Base-by-base conservation (phyloP, 2,797 vertebrate genomes). In the Acanthurus leucopareius region DNA sequence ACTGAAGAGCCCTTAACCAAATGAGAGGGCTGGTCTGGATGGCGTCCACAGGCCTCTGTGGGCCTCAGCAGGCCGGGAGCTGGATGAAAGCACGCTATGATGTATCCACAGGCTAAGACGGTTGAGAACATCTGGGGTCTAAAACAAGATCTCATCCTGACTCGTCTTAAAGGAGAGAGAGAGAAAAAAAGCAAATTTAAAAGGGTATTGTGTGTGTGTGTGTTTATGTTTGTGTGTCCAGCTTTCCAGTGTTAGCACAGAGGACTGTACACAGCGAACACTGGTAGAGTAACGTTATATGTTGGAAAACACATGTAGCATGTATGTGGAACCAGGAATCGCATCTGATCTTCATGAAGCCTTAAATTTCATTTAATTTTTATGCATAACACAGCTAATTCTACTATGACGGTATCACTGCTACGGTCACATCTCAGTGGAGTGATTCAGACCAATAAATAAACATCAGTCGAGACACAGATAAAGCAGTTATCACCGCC, bases 1-100 rank as follows among this genome's bases (percentile, higher is more conserved):
- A 79, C 80, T 87, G 82, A 87, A 91, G 88, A 86, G 86, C 86
- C 83, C 85, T 91, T 86, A 88, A 85, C 73, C 86, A 92, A 92
- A 91, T 85, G 71, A 85, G 75, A 89, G 80, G 79, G 78, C 79
- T 80, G 66, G 80, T 78, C 49, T 91, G 76, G 69, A 82, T 77
- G 81, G 73, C 75, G 86, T 91, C 85, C 65, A 66, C 3, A 15
- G 78, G 79, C 82, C 85, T 90, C 85, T 73, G 66, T 71, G 82
- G 79, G 76, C 77, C 77, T 79, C 83, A 75, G 82, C 48, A 66
- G 69, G 77, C 69, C 89, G 77, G 69, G 63, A 80, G 62, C 82
- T 61, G 67, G 58, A 86, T 89, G 72, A 88, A 90, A 90, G 86
- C 76, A 44, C 58, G 66, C 73, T 80, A 20, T 79, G 85, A 88